phyloP scores from a whole-genome alignment of 2,888 invertebrate species.

The Micoletzkya japonica region DNA sequence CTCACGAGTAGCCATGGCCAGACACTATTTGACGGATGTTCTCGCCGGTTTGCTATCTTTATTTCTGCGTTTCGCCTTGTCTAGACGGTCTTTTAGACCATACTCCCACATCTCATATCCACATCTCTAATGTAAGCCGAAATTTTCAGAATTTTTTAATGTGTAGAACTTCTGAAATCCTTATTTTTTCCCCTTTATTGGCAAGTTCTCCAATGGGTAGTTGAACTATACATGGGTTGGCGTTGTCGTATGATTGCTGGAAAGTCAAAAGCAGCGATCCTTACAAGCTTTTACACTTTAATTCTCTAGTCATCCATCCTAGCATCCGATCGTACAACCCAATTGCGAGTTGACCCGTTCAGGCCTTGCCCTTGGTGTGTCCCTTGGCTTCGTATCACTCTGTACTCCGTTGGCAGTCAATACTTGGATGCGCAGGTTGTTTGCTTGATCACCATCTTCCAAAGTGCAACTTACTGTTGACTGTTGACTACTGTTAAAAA shows the following conservation, averaged over 20 bases:
- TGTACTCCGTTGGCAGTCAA: constrained; percentile 9
- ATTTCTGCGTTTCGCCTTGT: no score
- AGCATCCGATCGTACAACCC: not conserved
- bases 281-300: not conserved
- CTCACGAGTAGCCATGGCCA: constrained; percentile 80
- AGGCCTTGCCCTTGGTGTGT: constrained; percentile 12
- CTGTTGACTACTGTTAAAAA: not conserved
- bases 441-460: not conserved
- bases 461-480: not conserved
- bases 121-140: not conserved
- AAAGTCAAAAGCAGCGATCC: not conserved
- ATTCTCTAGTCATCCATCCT: not conserved
- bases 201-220: no score
- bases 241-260: not conserved
- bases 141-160: no score
- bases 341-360: not conserved
- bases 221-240: no score
- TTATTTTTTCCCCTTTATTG: no score
- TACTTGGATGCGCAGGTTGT: constrained; percentile 21
- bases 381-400: not conserved
- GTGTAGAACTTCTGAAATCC: no score
- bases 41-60: constrained; percentile 72
- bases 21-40: constrained; percentile 87
- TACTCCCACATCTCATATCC: not conserved
- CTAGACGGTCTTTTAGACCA: no score